Conservation (phyloP, 2,113 vertebrate genomes). For the Plestiodon gilberti region DNA sequence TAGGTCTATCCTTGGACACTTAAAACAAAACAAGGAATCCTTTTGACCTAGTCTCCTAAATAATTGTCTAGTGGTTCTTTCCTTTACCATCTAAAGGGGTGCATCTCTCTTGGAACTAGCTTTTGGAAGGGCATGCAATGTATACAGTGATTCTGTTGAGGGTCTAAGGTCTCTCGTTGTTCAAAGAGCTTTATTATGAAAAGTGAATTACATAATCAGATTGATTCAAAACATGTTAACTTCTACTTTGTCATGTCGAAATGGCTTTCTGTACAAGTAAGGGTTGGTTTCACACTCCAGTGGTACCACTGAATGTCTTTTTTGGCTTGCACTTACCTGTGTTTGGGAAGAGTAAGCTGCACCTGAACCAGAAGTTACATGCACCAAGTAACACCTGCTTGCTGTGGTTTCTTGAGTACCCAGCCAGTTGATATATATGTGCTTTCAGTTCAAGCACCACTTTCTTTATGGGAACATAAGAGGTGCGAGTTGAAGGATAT, state of each 20-base stretch:
- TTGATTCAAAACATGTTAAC: slow-evolving; percentile 69
- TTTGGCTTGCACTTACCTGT: background rate
- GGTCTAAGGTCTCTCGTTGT: slow-evolving; percentile 65
- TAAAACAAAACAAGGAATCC: slow-evolving; percentile 54
- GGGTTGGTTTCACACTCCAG: background rate
- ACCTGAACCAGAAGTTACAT: background rate
- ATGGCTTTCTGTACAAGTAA: slow-evolving; percentile 47
- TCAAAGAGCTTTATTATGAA: slow-evolving; percentile 54
- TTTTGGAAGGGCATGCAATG: slow-evolving; percentile 75
- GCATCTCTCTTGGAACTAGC: slow-evolving; percentile 76
- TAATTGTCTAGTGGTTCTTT: slow-evolving; percentile 77
- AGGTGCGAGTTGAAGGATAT: background rate
- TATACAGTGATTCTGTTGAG: slow-evolving; percentile 63
- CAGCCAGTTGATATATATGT: background rate
- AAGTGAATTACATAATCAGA: slow-evolving; percentile 46
- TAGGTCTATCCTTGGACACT: slow-evolving; percentile 60
- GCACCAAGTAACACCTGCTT: background rate
- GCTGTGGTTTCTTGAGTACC: background rate
- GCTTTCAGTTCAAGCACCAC: background rate
- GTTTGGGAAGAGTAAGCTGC: background rate
- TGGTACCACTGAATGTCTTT: background rate
- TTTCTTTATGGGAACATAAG: background rate
- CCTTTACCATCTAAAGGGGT: slow-evolving; percentile 75
- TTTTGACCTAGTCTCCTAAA: slow-evolving; percentile 72
- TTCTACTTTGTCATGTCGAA: slow-evolving; percentile 62